Conservation (phyloP, 2,113 vertebrate genomes). For the Mugil cephalus region DNA sequence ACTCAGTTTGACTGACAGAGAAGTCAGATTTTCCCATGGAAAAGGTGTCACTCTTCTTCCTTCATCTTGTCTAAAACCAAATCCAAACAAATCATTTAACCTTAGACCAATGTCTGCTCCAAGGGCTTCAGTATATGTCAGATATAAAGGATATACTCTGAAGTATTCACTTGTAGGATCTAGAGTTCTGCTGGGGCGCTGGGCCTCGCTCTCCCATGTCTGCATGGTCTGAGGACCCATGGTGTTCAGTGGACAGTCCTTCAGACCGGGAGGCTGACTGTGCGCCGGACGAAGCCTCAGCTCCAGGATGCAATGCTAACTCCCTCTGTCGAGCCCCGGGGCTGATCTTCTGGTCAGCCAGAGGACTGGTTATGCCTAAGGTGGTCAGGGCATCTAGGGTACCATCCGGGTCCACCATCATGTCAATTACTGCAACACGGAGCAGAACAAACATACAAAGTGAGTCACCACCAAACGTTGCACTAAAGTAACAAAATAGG, state of each 20-base stretch:
- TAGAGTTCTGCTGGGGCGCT: conserved; percentile 82
- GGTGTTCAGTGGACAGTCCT: conserved; percentile 21
- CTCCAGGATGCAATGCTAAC: conserved; percentile 33
- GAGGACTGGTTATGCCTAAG: conserved; percentile 87
- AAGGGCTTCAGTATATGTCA: not conserved
- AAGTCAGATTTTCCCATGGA: conserved; percentile 1
- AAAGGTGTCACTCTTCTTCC: conserved; percentile 16
- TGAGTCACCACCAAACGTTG: not conserved
- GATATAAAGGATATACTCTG: conserved; percentile 16
- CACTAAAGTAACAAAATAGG: not conserved
- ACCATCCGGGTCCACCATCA: conserved; percentile 97
- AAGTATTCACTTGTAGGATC: conserved; percentile 73
- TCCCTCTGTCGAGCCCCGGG: conserved; percentile 75
- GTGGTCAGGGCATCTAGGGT: conserved; percentile 92
- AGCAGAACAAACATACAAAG: conserved; percentile 14
- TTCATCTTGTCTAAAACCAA: conserved; percentile 6
- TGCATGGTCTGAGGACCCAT: conserved; percentile 50
- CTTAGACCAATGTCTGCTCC: conserved; percentile 1
- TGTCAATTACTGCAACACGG: conserved; percentile 88
- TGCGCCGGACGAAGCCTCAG: conserved; percentile 68
- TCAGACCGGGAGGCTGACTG: conserved; percentile 36
- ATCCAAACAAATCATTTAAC: not conserved
- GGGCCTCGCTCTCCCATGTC: conserved; percentile 84
- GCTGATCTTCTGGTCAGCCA: conserved; percentile 85
- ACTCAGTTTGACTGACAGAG: conserved; percentile 14